Percentiles rank a stretch among this genome's conserved stretches.
Evolutionary conservation across 2,797 vertebrate genomes (phyloP).

Genomic region (Micrastur ruficollis): DNA sequence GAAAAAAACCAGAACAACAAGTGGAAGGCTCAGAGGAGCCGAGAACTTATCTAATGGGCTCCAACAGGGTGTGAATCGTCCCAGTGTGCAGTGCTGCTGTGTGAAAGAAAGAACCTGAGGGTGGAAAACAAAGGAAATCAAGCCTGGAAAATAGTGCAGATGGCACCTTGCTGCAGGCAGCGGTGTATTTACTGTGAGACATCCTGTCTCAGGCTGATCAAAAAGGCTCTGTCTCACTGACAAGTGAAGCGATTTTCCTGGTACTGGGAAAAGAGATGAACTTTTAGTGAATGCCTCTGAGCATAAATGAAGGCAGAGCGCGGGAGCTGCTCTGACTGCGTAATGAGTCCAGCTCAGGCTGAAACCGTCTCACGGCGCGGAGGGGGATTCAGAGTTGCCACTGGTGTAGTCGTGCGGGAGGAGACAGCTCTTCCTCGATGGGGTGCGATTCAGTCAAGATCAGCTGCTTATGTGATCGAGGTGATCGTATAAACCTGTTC

Average conservation of each 20-base stretch:
- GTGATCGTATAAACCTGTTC: not conserved
- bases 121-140: not conserved
- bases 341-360: not conserved
- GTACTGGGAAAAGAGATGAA: not conserved
- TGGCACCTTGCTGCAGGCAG: not conserved
- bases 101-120: not conserved
- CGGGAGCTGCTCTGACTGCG: not conserved
- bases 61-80: not conserved
- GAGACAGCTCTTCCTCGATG: not conserved
- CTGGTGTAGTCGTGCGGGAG: rapidly evolving
- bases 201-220: not conserved
- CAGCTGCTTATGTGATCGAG: not conserved
- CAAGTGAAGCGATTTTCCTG: not conserved
- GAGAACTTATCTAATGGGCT: not conserved
- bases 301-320: not conserved
- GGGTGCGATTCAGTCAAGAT: not conserved
- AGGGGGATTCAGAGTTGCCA: not conserved
- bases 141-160: not conserved
- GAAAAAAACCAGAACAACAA: not conserved
- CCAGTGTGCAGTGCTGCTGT: not conserved
- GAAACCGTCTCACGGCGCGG: not conserved
- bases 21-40: not conserved
- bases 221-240: not conserved
- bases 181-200: not conserved
- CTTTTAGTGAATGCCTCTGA: not conserved